Evolutionary conservation across 2,888 invertebrate species (phyloP).

Genomic region (Drosophila lutescens): DNA sequence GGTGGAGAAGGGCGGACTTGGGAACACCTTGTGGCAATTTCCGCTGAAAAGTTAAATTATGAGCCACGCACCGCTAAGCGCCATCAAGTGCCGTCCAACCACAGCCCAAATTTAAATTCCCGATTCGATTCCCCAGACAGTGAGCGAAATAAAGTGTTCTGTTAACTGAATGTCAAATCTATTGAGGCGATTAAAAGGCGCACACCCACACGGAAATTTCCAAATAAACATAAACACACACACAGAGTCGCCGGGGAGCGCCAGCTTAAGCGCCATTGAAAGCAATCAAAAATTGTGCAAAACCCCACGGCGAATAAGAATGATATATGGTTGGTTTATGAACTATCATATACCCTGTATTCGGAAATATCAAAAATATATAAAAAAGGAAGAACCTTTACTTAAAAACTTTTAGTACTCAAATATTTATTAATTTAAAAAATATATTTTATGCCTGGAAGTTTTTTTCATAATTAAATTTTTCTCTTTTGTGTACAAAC

Average conservation of each 20-base stretch:
- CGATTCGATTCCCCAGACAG: conserved; percentile 21
- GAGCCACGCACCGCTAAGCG: conserved; percentile 57
- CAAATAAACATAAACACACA: conserved; percentile 18
- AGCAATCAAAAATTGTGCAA: conserved; percentile 62
- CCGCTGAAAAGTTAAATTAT: conserved; percentile 56
- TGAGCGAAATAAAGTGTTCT: conserved; percentile 35
- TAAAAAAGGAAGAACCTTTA: not conserved
- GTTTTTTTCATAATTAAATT: too few relatives aligned
- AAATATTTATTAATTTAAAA: too few relatives aligned
- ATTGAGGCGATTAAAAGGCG: conserved; percentile 64
- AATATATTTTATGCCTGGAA: too few relatives aligned
- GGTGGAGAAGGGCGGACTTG: not conserved
- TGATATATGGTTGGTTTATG: not conserved
- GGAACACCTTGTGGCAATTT: conserved; percentile 60
- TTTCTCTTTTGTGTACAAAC: too few relatives aligned
- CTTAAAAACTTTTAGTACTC: too few relatives aligned
- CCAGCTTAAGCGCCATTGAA: conserved; percentile 66
- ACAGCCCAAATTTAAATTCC: not conserved
- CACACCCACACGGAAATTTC: conserved; percentile 1
- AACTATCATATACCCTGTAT: not conserved
- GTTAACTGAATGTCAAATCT: conserved; percentile 78
- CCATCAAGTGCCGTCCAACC: conserved; percentile 17
- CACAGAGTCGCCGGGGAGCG: conserved; percentile 24
- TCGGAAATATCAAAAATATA: rapidly evolving
- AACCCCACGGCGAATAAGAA: not conserved